These are phyloP conservation scores for Cydia amplana DNA, from an alignment of 1,140 invertebrate genomes.

Conservation along the genomic window DNA sequence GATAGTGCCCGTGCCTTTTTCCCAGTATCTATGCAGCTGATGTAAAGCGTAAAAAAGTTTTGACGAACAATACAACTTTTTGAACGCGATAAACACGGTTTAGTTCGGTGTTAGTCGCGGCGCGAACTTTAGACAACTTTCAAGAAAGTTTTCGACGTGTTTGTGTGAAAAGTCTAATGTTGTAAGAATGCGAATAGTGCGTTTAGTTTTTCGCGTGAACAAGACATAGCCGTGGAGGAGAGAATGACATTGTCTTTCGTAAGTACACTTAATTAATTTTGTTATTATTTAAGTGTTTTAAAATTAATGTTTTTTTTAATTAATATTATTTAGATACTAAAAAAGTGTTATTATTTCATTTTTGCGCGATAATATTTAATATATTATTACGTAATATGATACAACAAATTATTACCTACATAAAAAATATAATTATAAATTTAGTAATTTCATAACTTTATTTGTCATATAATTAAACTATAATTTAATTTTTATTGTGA, in stretches of 20 bases:
- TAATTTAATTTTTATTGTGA: too few relatives aligned
- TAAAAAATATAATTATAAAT: too few relatives aligned
- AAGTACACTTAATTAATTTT: conserved; percentile 51
- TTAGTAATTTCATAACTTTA: too few relatives aligned
- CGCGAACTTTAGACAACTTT: conserved; percentile 15
- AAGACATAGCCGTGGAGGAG: conserved; percentile 52
- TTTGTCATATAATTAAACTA: too few relatives aligned
- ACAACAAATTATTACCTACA: too few relatives aligned
- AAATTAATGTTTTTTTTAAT: conserved; percentile 38
- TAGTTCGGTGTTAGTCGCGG: not conserved
- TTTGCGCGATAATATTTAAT: too few relatives aligned
- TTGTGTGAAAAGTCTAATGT: not conserved
- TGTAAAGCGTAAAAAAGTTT: conserved; percentile 38
- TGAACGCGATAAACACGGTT: conserved; percentile 41
- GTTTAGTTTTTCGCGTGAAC: conserved; percentile 37
- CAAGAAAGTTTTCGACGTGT: conserved; percentile 7
- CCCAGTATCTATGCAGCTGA: conserved; percentile 59
- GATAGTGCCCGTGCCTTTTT: conserved; percentile 70
- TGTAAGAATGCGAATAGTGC: not conserved
- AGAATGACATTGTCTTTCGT: conserved; percentile 78
- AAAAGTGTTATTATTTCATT: too few relatives aligned
- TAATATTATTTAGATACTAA: conserved; percentile 1
- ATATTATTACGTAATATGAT: too few relatives aligned
- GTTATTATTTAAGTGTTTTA: conserved; percentile 23
- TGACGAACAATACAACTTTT: conserved; percentile 57